A percentile compares a stretch with the other conserved stretches of the same genome.
These are phyloP conservation scores for Brenthis ino DNA, from an alignment of 2,888 invertebrate genomes.

Conservation along the genomic window DNA sequence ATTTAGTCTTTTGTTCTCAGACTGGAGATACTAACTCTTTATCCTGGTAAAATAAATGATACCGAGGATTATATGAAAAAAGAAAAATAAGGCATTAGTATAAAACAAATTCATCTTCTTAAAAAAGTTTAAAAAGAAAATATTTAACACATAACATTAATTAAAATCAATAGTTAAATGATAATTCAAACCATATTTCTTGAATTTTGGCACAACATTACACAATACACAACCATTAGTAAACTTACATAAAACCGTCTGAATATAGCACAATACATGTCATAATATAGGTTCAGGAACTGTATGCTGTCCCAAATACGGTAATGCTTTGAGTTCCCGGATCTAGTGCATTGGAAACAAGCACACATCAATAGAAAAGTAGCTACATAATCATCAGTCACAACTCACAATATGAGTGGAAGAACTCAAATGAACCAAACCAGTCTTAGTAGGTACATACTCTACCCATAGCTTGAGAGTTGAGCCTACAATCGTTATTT, in stretches of 20 bases:
- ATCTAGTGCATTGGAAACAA: constrained; percentile 40
- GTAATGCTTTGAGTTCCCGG: constrained; percentile 38
- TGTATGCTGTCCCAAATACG: constrained; percentile 37
- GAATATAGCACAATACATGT: constrained; percentile 40
- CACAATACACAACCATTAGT: constrained; percentile 56
- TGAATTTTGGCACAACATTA: constrained; percentile 47
- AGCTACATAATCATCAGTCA: constrained; percentile 56
- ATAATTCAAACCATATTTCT: constrained; percentile 23
- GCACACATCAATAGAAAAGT: constrained; percentile 47
- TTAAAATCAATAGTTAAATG: no score
- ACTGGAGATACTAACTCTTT: no score
- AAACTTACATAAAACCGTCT: constrained; percentile 59
- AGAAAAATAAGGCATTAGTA: no score
- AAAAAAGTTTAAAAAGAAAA: no score
- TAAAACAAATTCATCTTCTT: no score
- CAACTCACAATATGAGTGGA: constrained; percentile 54
- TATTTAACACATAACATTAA: no score
- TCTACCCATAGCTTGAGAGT: constrained; percentile 47
- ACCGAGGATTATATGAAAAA: no score
- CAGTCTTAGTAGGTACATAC: constrained; percentile 57
- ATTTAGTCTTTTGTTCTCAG: no score
- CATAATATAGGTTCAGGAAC: constrained; percentile 38
- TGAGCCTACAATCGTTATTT: constrained; percentile 45
- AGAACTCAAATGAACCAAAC: constrained; percentile 61
- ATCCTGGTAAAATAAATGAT: no score